Evolutionary conservation across 2,888 invertebrate genomes (phyloP), one percentile per base, ranked within the genome.

Genomic region (Lucinisca nassula): DNA sequence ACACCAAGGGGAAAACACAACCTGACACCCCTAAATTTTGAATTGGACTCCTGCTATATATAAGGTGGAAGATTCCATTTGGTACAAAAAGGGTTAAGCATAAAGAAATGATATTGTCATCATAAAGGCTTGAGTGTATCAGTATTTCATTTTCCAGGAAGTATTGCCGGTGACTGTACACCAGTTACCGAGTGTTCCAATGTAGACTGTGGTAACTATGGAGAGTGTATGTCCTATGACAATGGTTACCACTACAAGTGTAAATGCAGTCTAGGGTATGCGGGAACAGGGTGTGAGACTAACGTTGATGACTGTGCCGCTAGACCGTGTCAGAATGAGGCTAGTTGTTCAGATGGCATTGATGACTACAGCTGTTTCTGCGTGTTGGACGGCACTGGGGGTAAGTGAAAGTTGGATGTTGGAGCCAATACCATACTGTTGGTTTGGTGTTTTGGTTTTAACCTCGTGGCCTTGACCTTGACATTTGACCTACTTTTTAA

Each of bases 331-430:
- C 27, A 76, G 14, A 91, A 92, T 58, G 81, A 78, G 10, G 93
- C 90, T 1, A 73, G 70, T 0, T 94, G 94, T 72, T 73, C 77
- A 12, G 91, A 91, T 83, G 82, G 49, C 0, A 82, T 90, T 32
- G 82, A 85, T 27, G 84, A 78, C 2, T 92, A 87, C 49, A 74
- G 83, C 2, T 93, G 93, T 84, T 84, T 77, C 58, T 92, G 92
- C 75, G n/a, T 67, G 17, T 27, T 77, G 10, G n/a, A 70, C 32
- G 90, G 85, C 2, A 85, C 87, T 14, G 87, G 85, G 58, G 90
- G 90, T 90, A 81, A 17, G 79, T 79, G 40, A 10, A 8, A 45
- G 8, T 45, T 45, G 45, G 17, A 45, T 45, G 45, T 45, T 45
- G n/a, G 45, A 45, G 10, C 45, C 45, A 45, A 45, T 45, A 45